Conservation (phyloP, 1,140 invertebrate genomes). For the Magallana angulata region DNA sequence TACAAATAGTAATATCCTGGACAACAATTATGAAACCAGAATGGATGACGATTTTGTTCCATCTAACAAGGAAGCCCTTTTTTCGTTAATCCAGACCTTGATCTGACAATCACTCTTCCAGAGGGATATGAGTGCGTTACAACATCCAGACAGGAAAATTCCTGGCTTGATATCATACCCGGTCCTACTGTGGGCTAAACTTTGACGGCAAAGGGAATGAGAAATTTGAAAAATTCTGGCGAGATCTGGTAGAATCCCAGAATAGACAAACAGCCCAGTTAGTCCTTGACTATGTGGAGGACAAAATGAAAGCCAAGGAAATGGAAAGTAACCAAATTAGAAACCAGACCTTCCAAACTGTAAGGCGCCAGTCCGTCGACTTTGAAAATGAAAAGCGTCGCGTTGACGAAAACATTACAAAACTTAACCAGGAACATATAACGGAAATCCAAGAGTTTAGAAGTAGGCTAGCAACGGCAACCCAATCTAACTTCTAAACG, state of each 20-base stretch:
- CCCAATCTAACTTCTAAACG: no score
- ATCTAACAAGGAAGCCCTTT: no score
- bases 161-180: background rate
- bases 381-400: background rate
- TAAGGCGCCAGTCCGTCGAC: background rate
- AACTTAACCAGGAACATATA: background rate
- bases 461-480: no score
- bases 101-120: background rate
- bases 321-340: background rate
- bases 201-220: background rate
- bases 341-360: background rate
- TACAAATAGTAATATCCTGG: no score
- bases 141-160: background rate
- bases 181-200: background rate
- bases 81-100: background rate
- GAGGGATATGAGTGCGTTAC: background rate
- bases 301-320: no score
- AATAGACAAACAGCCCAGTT: background rate
- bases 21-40: no score
- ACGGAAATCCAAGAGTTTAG: no score
- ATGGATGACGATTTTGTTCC: no score
- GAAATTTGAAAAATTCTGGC: background rate
- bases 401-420: background rate
- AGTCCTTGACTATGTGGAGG: no score
- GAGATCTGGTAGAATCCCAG: background rate